Conservation (phyloP, 30 jellyfish, hydroid and myxozoan species). For the Turritopsis dohrnii region DNA sequence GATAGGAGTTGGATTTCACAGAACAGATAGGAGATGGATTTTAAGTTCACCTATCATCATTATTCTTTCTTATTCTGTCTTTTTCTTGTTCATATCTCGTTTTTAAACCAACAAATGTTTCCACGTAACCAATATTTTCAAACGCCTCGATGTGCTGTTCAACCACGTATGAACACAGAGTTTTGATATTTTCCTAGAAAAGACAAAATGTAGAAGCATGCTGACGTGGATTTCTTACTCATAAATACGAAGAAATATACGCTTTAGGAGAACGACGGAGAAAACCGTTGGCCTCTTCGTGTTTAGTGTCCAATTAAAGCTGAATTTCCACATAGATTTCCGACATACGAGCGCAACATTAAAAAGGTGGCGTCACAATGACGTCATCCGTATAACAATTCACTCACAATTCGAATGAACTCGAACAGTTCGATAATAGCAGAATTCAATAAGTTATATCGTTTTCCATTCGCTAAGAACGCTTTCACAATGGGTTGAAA, state of each 20-base stretch:
- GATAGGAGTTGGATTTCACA: neutral
- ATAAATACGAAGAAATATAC: no score
- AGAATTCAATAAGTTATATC: conserved; percentile 84
- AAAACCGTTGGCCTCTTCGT: no score
- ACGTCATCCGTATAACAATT: neutral
- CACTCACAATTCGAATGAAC: conserved; percentile 84
- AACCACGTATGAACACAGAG: conserved; percentile 66
- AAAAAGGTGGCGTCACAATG: neutral
- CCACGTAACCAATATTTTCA: conserved; percentile 68
- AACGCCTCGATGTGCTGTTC: conserved; percentile 63
- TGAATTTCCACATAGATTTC: neutral
- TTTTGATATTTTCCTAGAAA: conserved; percentile 81
- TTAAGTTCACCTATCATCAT: conserved; percentile 55
- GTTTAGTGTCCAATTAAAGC: neutral
- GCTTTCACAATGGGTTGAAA: conserved; percentile 64
- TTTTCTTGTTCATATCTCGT: conserved; percentile 89
- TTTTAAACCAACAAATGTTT: conserved; percentile 82
- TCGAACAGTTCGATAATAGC: conserved; percentile 89
- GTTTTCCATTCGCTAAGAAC: conserved; percentile 68
- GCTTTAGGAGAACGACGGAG: no score
- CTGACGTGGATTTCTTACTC: neutral
- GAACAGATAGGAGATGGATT: neutral
- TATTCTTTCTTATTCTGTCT: conserved; percentile 51
- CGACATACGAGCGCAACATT: neutral
- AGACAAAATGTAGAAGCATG: neutral